These are phyloP conservation scores for Ichneumoninae sp. DNA, from an alignment of 2,888 invertebrate genomes.

Conservation along the genomic window DNA sequence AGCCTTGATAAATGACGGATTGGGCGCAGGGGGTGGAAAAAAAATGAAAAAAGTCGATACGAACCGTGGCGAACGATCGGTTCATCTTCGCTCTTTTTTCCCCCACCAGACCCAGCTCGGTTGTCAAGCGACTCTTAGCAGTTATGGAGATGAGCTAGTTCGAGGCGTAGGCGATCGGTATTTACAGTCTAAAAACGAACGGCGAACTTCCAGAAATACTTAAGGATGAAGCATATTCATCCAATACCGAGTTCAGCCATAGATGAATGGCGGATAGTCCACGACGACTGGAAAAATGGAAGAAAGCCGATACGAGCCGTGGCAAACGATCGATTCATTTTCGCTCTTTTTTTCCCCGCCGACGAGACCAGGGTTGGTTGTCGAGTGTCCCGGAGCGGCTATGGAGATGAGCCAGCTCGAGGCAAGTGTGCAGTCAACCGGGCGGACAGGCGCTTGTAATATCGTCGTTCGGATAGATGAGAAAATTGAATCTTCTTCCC, in stretches of 20 bases:
- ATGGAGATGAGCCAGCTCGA: constrained; percentile 23
- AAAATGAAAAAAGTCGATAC: not conserved
- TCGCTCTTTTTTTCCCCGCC: not conserved
- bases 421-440: constrained; percentile 14
- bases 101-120: not conserved
- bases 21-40: no score
- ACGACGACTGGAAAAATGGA: not conserved
- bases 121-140: not conserved
- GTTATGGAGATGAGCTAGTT: constrained; percentile 18
- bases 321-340: no score
- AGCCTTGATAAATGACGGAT: no score
- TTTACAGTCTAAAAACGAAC: no score
- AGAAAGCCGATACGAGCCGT: not conserved
- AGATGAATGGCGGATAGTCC: no score
- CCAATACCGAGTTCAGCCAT: no score
- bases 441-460: constrained; percentile 21
- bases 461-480: constrained; percentile 43
- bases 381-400: constrained; percentile 16
- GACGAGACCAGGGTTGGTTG: not conserved
- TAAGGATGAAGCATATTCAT: no score
- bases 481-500: constrained; percentile 72
- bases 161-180: constrained; percentile 2
- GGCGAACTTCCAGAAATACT: no score
- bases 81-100: not conserved
- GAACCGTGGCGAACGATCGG: not conserved